These are phyloP conservation scores for Drosophila bocqueti DNA, from an alignment of 1,140 invertebrate species.

Conservation along the genomic window DNA sequence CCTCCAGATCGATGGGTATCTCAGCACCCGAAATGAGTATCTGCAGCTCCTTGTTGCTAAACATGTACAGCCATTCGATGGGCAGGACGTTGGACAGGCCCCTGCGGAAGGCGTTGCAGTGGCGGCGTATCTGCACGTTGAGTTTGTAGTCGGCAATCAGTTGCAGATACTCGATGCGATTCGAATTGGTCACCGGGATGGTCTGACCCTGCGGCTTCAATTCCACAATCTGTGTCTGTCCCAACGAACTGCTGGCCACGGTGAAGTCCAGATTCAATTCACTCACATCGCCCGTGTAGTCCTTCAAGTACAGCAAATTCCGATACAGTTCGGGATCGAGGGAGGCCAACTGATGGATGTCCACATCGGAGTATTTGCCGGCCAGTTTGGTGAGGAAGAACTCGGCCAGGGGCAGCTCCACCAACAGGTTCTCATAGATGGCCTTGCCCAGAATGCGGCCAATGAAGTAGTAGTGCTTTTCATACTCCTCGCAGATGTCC, in stretches of 20 bases:
- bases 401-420: conserved; percentile 96
- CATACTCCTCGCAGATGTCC: conserved; percentile 93
- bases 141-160: conserved; percentile 98
- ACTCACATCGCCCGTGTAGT: conserved; percentile 91
- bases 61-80: conserved; percentile 96
- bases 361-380: conserved; percentile 91
- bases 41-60: conserved; percentile 97
- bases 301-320: conserved; percentile 95
- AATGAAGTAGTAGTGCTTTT: conserved; percentile 97
- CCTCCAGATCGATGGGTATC: conserved; percentile 95
- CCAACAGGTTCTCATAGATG: conserved; percentile 97
- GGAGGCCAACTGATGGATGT: conserved; percentile 97
- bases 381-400: conserved; percentile 96
- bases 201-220: conserved; percentile 95
- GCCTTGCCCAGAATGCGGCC: conserved; percentile 98
- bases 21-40: conserved; percentile 97
- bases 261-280: conserved; percentile 97
- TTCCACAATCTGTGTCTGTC: conserved; percentile 95
- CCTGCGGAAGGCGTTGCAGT: conserved; percentile 94
- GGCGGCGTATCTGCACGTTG: conserved; percentile 94
- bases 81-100: conserved; percentile 95
- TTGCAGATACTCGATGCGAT: conserved; percentile 98
- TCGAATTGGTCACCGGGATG: conserved; percentile 95
- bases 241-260: conserved; percentile 94
- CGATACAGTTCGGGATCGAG: conserved; percentile 96